These are phyloP conservation scores for Henricia sp. DNA, from an alignment of 53 echinoderm and acorn worm species.

Conservation along the genomic window DNA sequence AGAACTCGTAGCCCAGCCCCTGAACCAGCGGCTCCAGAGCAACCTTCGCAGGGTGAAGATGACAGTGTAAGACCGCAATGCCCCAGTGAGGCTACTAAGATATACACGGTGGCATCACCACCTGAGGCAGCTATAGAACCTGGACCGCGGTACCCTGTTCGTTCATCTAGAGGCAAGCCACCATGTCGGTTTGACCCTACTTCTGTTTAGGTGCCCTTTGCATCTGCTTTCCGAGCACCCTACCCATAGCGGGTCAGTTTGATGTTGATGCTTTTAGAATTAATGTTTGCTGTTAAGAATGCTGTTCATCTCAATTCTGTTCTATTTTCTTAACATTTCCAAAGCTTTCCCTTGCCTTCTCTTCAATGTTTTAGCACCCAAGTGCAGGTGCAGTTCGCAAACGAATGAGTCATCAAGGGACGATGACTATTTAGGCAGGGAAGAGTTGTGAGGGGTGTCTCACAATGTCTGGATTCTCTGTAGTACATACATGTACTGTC, in stretches of 20 bases:
- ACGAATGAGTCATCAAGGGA: not conserved
- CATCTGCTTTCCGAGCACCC: not conserved
- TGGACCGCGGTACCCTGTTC: not conserved
- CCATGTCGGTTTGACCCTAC: too few species aligned
- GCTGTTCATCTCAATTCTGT: not conserved
- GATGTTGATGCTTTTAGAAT: not conserved
- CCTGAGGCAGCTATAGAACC: not conserved
- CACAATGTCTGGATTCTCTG: too few species aligned
- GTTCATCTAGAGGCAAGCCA: not conserved
- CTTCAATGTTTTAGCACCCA: not conserved
- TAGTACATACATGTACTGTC: too few species aligned
- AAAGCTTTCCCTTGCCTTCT: not conserved
- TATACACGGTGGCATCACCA: not conserved
- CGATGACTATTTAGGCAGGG: slow-evolving; percentile 6
- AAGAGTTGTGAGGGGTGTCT: slow-evolving; percentile 1
- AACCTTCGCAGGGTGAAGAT: not conserved
- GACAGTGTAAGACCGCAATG: not conserved
- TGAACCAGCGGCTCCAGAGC: not conserved
- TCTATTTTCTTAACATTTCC: not conserved
- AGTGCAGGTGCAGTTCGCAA: too few species aligned
- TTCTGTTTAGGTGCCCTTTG: too few species aligned
- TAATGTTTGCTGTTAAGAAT: not conserved
- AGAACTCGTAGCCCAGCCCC: not conserved
- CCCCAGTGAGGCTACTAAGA: not conserved
- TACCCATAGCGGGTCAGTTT: not conserved